Evolutionary conservation across 2,113 vertebrate genomes (phyloP), one percentile per base, ranked within the genome.

Genomic region (Glaucidium brasilianum): DNA sequence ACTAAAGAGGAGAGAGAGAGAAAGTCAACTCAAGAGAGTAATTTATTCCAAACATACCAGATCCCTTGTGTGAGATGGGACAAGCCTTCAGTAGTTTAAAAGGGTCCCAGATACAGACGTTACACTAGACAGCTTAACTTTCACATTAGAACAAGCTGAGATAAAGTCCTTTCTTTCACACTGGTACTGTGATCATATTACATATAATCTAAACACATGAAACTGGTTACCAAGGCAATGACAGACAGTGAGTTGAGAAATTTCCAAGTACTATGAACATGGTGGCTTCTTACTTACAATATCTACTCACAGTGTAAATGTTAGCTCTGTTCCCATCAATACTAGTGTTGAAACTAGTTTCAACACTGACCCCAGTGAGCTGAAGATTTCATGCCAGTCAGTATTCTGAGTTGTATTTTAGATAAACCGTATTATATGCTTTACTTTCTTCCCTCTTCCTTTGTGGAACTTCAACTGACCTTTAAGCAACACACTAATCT

Each of bases 401-500:
- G 62, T 53, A 89, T 89, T 94, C 76, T 18, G 18, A 85, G 14
- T n/a, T 55, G 35, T 73, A 20, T 80, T 87, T 95, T 66, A 94
- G 35, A 92, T 32, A 94, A 89, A 85, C 45, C 74, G 14, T 66
- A n/a, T 86, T 91, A 78, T 35, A 20, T 82, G 58, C 11, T 29
- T 88, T 92, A 82, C 6, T 69, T 92, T 81, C 47, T 52, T 25
- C 10, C 37, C 14, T 15, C 11, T 79, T 63, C 56, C 56, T 77
- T 78, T 49, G n/a, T 81, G 59, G 72, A 97, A 60, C 47, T 81
- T 88, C 66, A 97, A 94, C 13, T 95, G 95, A 91, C 96, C 97
- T 97, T 97, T 95, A 96, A 90, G 91, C 49, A 89, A 76, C 41
- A 89, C 63, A 63, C 35, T 95, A 87, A 97, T 97, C 89, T 92